These are phyloP conservation scores for Yponomeuta malinellus DNA, from an alignment of 2,888 invertebrate genomes.

Conservation along the genomic window DNA sequence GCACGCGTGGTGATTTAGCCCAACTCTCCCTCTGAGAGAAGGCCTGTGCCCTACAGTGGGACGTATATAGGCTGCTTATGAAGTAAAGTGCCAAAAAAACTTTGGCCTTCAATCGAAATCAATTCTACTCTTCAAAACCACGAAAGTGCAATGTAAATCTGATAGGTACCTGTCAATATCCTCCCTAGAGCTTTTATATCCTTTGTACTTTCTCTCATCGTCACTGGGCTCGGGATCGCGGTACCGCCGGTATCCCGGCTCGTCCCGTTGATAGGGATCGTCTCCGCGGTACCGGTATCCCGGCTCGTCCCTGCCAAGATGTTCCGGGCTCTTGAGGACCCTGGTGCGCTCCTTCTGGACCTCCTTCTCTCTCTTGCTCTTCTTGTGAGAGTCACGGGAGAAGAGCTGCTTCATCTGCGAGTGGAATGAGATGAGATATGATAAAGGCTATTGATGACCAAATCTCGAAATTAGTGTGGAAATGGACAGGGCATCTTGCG, in stretches of 20 bases:
- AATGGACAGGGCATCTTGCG: too few species aligned
- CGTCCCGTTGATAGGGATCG: constrained; percentile 39
- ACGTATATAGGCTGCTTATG: too few species aligned
- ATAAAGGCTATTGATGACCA: neutral
- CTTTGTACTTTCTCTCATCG: constrained; percentile 46
- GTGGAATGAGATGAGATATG: neutral
- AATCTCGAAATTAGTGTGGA: too few species aligned
- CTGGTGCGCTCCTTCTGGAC: constrained; percentile 68
- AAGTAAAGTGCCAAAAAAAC: too few species aligned
- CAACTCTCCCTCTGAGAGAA: too few species aligned
- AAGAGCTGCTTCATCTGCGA: constrained; percentile 83
- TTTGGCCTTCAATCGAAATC: too few species aligned
- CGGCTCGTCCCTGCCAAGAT: constrained; percentile 45
- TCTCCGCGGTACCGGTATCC: constrained; percentile 60
- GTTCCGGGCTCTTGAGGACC: constrained; percentile 74
- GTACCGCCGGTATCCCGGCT: constrained; percentile 57
- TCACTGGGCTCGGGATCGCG: constrained; percentile 69
- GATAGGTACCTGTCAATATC: constrained; percentile 19
- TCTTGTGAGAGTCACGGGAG: constrained; percentile 81
- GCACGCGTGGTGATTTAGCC: too few species aligned
- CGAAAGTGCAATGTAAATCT: too few species aligned
- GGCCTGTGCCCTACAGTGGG: too few species aligned
- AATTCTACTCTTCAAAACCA: too few species aligned
- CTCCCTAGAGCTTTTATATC: constrained; percentile 19
- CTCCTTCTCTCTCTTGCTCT: constrained; percentile 80